Evolutionary conservation across 2,797 vertebrate species (phyloP).

Genomic region (Sparus aurata): DNA sequence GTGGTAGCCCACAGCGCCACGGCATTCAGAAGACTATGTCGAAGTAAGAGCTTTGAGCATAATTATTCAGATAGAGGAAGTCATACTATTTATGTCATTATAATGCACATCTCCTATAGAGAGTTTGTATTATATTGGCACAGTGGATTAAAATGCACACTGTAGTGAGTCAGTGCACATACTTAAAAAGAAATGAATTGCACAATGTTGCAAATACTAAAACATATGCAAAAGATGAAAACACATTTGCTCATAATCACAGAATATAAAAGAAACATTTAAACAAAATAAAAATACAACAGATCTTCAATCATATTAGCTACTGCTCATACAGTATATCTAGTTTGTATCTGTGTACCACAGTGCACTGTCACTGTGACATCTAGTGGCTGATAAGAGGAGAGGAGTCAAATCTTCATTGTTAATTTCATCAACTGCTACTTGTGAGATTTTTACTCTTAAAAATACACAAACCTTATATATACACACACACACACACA

Average conservation of each 20-base stretch:
- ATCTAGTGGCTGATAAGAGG: slow-evolving; percentile 50
- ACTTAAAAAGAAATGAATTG: background rate
- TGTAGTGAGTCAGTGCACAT: background rate
- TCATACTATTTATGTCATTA: background rate
- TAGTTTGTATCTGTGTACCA: background rate
- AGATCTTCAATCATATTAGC: background rate
- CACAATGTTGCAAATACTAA: background rate
- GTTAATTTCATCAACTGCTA: background rate
- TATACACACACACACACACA: no score
- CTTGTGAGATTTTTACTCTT: background rate
- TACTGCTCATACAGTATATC: background rate
- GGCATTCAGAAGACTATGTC: slow-evolving; percentile 86
- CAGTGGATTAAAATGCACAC: background rate
- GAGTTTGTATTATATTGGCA: background rate
- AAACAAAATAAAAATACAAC: background rate
- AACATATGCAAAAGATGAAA: background rate
- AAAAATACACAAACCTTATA: background rate
- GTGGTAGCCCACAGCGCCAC: slow-evolving; percentile 88
- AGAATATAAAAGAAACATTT: background rate
- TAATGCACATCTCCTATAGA: background rate
- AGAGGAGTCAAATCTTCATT: background rate
- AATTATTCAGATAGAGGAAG: background rate
- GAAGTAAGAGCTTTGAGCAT: slow-evolving; percentile 74
- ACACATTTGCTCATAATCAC: background rate
- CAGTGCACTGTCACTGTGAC: slow-evolving; percentile 21